Conservation (phyloP, 2,888 invertebrate species). For the Pandemis cinnamomeana region DNA sequence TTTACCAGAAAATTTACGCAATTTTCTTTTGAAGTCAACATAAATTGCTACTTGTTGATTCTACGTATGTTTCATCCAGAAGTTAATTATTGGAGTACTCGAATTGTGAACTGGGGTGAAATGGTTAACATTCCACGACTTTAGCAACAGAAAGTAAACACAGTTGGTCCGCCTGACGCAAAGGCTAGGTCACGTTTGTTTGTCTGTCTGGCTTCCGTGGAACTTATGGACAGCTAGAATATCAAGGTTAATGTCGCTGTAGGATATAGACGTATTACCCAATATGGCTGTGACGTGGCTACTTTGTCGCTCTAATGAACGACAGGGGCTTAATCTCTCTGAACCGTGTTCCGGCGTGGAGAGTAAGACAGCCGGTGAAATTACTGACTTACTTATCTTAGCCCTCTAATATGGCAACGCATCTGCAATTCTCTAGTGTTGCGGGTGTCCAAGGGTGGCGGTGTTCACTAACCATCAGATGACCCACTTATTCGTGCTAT, state of each 20-base stretch:
- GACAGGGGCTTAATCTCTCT: too few relatives aligned
- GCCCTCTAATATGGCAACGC: too few relatives aligned
- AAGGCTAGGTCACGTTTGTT: slow-evolving; percentile 6
- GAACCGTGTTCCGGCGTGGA: too few relatives aligned
- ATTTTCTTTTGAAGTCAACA: not conserved
- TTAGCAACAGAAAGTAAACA: not conserved
- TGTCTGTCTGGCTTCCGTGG: not conserved
- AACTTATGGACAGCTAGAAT: not conserved
- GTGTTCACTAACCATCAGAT: too few relatives aligned
- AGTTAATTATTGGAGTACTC: slow-evolving; percentile 1
- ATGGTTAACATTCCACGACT: not conserved
- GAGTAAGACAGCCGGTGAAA: too few relatives aligned
- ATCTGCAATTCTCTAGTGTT: too few relatives aligned
- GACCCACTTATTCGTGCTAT: too few relatives aligned
- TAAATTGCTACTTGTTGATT: slow-evolving; percentile 1
- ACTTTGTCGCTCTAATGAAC: too few relatives aligned
- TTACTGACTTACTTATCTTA: too few relatives aligned
- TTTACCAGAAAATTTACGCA: not conserved
- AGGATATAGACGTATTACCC: not conserved
- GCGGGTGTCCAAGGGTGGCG: too few relatives aligned
- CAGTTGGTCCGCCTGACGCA: not conserved
- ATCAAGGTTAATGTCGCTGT: not conserved
- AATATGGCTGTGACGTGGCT: not conserved
- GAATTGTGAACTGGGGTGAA: not conserved
- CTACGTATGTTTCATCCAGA: not conserved